phyloP scores from a whole-genome alignment of 1,140 invertebrate genomes.

The Holcopasites calliopsidis region DNA sequence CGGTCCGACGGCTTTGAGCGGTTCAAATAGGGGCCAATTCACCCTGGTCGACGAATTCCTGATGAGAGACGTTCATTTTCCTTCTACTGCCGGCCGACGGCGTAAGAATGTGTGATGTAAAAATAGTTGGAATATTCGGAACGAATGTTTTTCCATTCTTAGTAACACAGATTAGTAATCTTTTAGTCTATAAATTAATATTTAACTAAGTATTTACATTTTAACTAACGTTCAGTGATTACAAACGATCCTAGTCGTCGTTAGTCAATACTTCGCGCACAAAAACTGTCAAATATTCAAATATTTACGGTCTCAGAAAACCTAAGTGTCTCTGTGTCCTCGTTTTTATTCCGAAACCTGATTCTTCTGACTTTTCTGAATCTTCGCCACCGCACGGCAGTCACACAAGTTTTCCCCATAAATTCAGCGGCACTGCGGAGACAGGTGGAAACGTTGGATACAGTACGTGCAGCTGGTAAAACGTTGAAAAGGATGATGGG shows the following conservation, averaged over 20 bases:
- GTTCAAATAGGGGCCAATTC: constrained; percentile 10
- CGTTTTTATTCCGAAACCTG: too few relatives aligned
- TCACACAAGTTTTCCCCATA: neutral
- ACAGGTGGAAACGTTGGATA: neutral
- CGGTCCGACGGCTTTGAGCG: constrained; percentile 5
- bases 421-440: neutral
- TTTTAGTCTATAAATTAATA: too few relatives aligned
- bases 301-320: too few relatives aligned
- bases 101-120: too few relatives aligned
- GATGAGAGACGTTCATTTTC: constrained; percentile 2
- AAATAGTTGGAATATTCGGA: neutral
- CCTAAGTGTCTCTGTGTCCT: too few relatives aligned
- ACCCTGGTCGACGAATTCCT: neutral
- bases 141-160: neutral
- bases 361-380: neutral
- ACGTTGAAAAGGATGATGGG: neutral
- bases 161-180: too few relatives aligned
- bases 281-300: too few relatives aligned
- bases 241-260: too few relatives aligned
- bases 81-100: neutral
- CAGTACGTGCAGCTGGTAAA: neutral
- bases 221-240: too few relatives aligned
- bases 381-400: neutral
- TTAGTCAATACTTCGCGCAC: too few relatives aligned
- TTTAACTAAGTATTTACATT: too few relatives aligned